Evolutionary conservation across 2,113 vertebrate species (phyloP).

Genomic region (Sialia sialis): DNA sequence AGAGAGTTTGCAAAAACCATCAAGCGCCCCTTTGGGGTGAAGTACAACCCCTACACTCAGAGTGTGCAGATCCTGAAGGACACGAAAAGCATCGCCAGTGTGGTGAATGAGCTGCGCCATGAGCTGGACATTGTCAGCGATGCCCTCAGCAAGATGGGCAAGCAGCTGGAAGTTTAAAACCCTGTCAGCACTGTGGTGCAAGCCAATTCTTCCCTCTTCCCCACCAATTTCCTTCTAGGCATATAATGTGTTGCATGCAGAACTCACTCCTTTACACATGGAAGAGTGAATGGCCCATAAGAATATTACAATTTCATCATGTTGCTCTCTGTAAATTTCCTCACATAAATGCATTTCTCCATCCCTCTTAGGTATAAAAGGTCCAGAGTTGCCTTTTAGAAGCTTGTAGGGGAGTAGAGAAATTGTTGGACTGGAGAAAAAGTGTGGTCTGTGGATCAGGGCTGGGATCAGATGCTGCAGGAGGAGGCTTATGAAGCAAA

Average conservation of each 20-base stretch:
- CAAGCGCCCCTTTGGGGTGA: slow-evolving; percentile 93
- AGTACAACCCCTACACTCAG: slow-evolving; percentile 95
- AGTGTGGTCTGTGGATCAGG: background rate
- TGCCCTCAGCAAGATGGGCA: slow-evolving; percentile 87
- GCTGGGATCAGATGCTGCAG: background rate
- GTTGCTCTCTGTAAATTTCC: background rate
- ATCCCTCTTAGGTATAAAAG: background rate
- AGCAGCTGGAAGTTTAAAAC: slow-evolving; percentile 79
- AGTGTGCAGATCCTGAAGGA: slow-evolving; percentile 91
- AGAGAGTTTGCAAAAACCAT: slow-evolving; percentile 98
- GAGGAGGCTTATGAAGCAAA: background rate
- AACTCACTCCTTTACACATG: background rate
- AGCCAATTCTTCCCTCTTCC: background rate
- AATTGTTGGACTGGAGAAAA: background rate
- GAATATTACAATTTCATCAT: background rate
- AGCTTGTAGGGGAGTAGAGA: background rate
- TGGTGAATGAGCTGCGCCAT: slow-evolving; percentile 88
- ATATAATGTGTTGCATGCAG: background rate
- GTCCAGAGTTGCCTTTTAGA: background rate
- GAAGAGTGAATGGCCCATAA: background rate
- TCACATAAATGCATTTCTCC: background rate
- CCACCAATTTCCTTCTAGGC: background rate
- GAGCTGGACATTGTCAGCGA: slow-evolving; percentile 91
- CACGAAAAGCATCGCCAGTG: slow-evolving; percentile 83
- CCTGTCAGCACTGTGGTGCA: background rate